Evolutionary conservation across 2,113 vertebrate species (phyloP), one percentile per base, ranked within the genome.

Genomic region (Cottus gobio): DNA sequence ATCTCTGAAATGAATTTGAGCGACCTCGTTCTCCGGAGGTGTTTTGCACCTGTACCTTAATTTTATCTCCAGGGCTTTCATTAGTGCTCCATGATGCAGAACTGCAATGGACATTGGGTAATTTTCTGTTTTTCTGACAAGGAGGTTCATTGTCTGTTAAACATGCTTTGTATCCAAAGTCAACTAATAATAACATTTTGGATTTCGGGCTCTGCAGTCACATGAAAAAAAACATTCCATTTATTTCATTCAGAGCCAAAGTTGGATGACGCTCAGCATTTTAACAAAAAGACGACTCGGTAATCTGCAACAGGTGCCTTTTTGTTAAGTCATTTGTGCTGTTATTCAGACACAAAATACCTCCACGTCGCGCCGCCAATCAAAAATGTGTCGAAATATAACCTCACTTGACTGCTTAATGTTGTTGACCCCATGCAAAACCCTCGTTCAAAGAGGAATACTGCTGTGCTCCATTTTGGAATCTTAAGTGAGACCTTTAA

Each of bases 1-100:
- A 89, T 89, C 88, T 91, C 37, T 34, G 10, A 92, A 87, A 88
- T 76, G 48, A 82, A 89, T 85, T 80, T 64, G 75, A 72, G 74
- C 64, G 71, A 66, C 72, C 74, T 83, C 64, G 77, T 88, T 86
- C 82, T 84, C 82, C 62, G 3, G 58, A 72, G 62, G 75, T 54
- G 57, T 89, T 81, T 81, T 75, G 85, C 85, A 88, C 83, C 79
- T 86, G 85, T 68, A 67, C 69, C 60, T 52, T 63, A 39, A 39
- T 64, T 67, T 85, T 79, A 89, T 89, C 89, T 72, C 0, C 77
- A 5, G 24, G 6, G 71, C 77, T 46, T 75, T 73, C 80, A 90
- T 90, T 87, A 89, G 79, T 62, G 86, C 54, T 57, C 68, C 31
- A 1, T 54, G 79, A 83, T 82, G 90, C 90, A 89, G 83, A 89